phyloP scores from a whole-genome alignment of 1,140 invertebrate genomes.

The Zaprionus capensis region DNA sequence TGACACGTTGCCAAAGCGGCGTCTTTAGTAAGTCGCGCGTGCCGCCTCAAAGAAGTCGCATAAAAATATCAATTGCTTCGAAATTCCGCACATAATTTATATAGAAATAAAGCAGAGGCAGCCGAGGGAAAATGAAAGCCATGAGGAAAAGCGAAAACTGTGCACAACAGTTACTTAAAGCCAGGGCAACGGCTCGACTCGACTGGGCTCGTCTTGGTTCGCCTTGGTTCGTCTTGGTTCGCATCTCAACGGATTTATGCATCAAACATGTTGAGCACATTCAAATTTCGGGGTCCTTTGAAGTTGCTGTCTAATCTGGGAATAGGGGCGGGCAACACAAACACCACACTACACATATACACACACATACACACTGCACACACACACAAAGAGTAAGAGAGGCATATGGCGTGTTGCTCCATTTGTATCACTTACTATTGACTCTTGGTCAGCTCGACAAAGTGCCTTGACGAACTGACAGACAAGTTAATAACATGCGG shows the following conservation, averaged over 20 bases:
- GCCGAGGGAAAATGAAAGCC: not conserved
- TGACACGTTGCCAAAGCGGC: constrained; percentile 56
- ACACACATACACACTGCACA: not conserved
- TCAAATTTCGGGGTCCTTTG: constrained; percentile 42
- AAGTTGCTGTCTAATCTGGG: constrained; percentile 21
- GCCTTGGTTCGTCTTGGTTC: not conserved
- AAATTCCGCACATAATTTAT: constrained; percentile 66
- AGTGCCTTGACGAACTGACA: not conserved
- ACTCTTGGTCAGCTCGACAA: constrained; percentile 25
- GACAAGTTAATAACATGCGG: constrained; percentile 42
- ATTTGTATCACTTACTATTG: constrained; percentile 45
- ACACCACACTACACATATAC: not conserved
- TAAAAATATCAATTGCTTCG: constrained; percentile 41
- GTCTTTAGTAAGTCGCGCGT: constrained; percentile 38
- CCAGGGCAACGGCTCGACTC: constrained; percentile 14
- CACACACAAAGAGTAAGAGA: not conserved
- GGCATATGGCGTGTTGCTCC: constrained; percentile 16
- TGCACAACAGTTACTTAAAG: not conserved
- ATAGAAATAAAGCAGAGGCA: constrained; percentile 17
- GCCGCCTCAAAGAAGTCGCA: constrained; percentile 15
- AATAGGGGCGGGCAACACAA: not conserved
- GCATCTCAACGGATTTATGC: constrained; percentile 62
- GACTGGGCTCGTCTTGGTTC: not conserved
- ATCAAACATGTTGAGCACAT: constrained; percentile 64
- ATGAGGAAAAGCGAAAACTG: not conserved